Evolutionary conservation across 64 coral and sea anemone genomes (phyloP), one percentile per base, ranked within the genome.

Genomic region (Pocillopora damicornis): DNA sequence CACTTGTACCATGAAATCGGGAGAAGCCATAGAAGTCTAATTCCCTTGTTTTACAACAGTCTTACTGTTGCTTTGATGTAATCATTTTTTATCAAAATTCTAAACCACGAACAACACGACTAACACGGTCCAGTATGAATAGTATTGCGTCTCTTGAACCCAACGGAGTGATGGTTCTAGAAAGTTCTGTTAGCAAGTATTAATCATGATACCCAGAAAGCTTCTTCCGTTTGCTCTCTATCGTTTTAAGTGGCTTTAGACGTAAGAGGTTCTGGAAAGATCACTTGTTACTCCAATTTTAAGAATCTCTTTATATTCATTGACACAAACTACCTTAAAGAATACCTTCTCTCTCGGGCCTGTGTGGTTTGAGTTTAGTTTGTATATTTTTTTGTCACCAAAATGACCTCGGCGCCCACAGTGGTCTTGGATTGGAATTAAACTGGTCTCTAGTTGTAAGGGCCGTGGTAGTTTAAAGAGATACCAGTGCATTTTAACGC

Each of bases 1-100:
- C 42, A 51, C 42, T 51, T 85, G 23, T 56, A 85, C 17, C 11
- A 72, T 30, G 37, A 45, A n/a, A 16, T 11, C 36, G 61, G 17
- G 34, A 17, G 45, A 68, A 68, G 6, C 63, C 35, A 23, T 72
- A 30, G 57, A 20, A 56, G 17, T 73, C 11, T 72, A 72, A 58
- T 69, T 85, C 64, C 63, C 15, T 85, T 38, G 22, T 73, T 85
- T 58, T 65, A 58, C 25, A 9, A n/a, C 37, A 56, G 69, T 30
- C 37, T 26, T 22, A 13, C 71, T 26, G 30, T 85, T 72, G 63
- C 81, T 85, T 85, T 85, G 64, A 72, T 85, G 9, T 85, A 85
- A 85, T 71, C 37, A 72, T 72, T 51, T 30, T 72, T 85, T 25
- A 56, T 85, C 37, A 68, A 18, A 15, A 34, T n/a, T 42, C 38